Conservation (phyloP, 2,888 invertebrate species). For the Merodon equestris region DNA sequence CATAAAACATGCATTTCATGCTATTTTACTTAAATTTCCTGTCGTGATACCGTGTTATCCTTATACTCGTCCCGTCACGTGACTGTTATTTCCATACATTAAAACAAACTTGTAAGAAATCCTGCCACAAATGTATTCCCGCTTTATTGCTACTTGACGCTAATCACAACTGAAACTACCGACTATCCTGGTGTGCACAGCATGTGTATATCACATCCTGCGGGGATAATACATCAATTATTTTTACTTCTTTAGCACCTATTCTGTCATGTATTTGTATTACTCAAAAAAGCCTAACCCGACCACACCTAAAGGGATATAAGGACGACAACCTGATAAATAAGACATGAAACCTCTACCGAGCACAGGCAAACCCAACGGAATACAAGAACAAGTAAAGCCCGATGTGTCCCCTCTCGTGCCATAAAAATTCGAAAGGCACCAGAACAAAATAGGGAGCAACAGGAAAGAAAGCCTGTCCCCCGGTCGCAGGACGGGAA, state of each 20-base stretch:
- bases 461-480: conserved; percentile 13
- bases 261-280: background rate
- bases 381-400: conserved; percentile 37
- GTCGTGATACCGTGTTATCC: conserved; percentile 23
- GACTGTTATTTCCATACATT: background rate
- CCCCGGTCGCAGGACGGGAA: too few species aligned
- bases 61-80: background rate
- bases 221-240: conserved; percentile 46
- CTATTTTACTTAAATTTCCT: conserved; percentile 42
- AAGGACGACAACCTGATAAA: conserved; percentile 40
- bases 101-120: too few species aligned
- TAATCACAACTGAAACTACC: conserved; percentile 22
- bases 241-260: conserved; percentile 26
- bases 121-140: conserved; percentile 1
- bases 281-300: too few species aligned
- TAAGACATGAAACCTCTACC: conserved; percentile 29
- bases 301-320: too few species aligned
- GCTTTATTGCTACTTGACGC: conserved; percentile 24
- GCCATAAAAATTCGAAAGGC: background rate
- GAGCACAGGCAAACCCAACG: conserved; percentile 32
- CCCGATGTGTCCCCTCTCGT: conserved; percentile 14
- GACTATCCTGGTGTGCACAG: background rate
- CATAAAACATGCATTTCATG: conserved; percentile 53
- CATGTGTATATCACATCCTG: conserved; percentile 42
- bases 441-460: conserved; percentile 1